These are phyloP conservation scores for Marmota flaviventris DNA, from an alignment of 2,113 vertebrate species.

Conservation along the genomic window DNA sequence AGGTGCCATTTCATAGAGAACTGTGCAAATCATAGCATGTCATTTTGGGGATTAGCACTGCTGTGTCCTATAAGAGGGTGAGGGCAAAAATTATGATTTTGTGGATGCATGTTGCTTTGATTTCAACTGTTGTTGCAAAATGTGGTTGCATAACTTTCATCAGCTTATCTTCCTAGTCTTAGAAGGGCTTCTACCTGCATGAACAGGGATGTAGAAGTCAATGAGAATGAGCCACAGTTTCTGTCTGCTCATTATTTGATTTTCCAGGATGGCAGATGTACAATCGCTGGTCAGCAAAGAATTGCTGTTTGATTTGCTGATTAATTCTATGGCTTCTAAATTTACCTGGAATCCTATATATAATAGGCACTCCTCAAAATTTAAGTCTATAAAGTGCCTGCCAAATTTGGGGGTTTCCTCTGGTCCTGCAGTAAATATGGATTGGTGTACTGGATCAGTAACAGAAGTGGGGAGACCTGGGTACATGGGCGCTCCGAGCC, in stretches of 20 bases:
- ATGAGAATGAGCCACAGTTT: background rate
- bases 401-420: background rate
- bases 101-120: background rate
- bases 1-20: background rate
- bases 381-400: background rate
- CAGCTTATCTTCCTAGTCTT: background rate
- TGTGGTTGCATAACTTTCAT: background rate
- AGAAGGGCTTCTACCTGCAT: background rate
- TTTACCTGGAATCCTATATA: background rate
- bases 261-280: background rate
- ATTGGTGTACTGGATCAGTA: fast-evolving
- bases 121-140: background rate
- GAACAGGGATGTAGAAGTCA: background rate
- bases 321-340: background rate
- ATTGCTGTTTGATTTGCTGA: background rate
- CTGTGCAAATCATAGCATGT: background rate
- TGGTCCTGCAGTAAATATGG: background rate
- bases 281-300: background rate
- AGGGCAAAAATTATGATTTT: background rate
- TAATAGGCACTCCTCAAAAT: background rate
- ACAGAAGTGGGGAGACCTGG: fast-evolving
- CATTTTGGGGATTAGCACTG: background rate
- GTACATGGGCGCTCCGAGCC: background rate
- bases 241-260: background rate
- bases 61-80: background rate